phyloP scores from a whole-genome alignment of 2,113 vertebrate species.

The Dipodomys ordii region DNA sequence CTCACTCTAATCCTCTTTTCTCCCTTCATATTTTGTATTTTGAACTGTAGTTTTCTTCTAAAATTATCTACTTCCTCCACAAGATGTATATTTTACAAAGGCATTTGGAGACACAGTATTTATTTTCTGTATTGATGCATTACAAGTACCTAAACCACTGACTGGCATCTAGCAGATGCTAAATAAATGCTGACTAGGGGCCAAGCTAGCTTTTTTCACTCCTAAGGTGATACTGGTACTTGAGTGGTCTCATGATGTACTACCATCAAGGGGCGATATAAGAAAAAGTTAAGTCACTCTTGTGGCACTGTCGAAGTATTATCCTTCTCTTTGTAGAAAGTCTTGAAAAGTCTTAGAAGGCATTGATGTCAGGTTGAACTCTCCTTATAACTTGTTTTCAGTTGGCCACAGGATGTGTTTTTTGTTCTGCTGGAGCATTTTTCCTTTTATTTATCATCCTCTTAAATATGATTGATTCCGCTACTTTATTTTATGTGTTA shows the following conservation, averaged over 20 bases:
- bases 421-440: not conserved
- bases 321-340: not conserved
- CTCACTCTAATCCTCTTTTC: not conserved
- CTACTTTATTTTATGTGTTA: slow-evolving; percentile 3
- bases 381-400: not conserved
- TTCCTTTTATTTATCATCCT: not conserved
- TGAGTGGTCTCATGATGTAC: not conserved
- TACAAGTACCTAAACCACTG: not conserved
- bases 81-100: not conserved
- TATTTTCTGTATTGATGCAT: not conserved
- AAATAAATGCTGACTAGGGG: not conserved
- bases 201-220: not conserved
- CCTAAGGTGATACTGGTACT: not conserved
- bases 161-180: not conserved
- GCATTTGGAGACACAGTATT: not conserved
- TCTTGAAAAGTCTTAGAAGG: not conserved
- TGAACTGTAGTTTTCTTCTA: not conserved
- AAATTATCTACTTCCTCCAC: not conserved
- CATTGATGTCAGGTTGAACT: not conserved
- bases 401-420: not conserved
- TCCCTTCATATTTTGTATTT: not conserved
- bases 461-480: not conserved
- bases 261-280: not conserved
- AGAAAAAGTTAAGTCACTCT: not conserved
- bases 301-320: not conserved